Conservation (phyloP, 2,113 vertebrate genomes). For the Microcebus griseorufus region DNA sequence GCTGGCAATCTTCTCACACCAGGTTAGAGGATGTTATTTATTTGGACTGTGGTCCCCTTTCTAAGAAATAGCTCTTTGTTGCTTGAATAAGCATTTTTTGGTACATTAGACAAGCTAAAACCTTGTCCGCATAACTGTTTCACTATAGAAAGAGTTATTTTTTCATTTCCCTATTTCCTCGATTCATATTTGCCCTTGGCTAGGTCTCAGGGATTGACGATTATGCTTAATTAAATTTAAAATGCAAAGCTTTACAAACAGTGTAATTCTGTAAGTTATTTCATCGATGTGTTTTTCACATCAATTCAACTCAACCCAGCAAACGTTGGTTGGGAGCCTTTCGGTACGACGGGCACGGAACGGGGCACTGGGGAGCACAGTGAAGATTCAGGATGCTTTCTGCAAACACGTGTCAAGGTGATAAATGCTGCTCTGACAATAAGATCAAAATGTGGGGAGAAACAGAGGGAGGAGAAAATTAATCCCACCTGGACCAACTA, state of each 20-base stretch:
- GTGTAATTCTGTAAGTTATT: not conserved
- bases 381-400: not conserved
- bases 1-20: slow-evolving; percentile 37
- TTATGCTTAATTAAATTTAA: slow-evolving; percentile 5
- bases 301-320: not conserved
- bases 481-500: not conserved
- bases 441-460: not conserved
- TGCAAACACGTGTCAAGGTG: not conserved
- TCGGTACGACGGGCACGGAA: not conserved
- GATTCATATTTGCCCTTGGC: not conserved
- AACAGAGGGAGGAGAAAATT: not conserved
- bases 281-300: not conserved
- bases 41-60: slow-evolving; percentile 47
- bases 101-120: slow-evolving; percentile 19
- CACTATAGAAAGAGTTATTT: not conserved
- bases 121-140: not conserved
- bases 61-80: slow-evolving; percentile 43
- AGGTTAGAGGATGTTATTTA: not conserved
- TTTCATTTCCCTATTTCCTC: slow-evolving; percentile 1
- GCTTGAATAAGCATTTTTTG: slow-evolving; percentile 35
- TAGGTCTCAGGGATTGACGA: not conserved
- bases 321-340: not conserved
- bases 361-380: not conserved
- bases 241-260: not conserved
- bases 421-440: not conserved